phyloP scores from a whole-genome alignment of 1,140 invertebrate genomes.

The Sycophaga agraensis region DNA sequence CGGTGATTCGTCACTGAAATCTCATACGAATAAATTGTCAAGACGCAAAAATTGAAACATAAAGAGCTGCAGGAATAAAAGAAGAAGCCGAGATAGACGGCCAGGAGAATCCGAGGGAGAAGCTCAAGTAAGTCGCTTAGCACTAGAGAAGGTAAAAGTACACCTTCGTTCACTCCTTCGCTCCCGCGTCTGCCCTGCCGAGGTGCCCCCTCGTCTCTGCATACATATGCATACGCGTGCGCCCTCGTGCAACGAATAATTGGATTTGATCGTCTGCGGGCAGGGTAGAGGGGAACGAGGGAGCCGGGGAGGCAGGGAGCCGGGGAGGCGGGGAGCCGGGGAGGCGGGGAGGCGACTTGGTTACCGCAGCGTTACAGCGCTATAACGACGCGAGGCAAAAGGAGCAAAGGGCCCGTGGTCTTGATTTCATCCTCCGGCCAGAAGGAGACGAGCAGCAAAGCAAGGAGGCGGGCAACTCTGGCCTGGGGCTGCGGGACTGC shows the following conservation, averaged over 20 bases:
- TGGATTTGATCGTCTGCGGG: conserved; percentile 37
- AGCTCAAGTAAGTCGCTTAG: background rate
- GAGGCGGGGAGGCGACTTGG: too few relatives aligned
- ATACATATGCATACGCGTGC: conserved; percentile 22
- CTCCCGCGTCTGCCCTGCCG: too few relatives aligned
- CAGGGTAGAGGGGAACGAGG: background rate
- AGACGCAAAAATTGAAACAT: too few relatives aligned
- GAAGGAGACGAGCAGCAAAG: conserved; percentile 1
- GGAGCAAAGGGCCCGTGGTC: conserved; percentile 4
- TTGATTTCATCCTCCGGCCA: conserved; percentile 37
- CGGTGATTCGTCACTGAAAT: too few relatives aligned
- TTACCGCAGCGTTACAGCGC: too few relatives aligned
- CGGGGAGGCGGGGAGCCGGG: background rate
- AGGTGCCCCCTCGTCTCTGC: background rate
- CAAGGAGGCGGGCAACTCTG: too few relatives aligned
- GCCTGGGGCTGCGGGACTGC: too few relatives aligned
- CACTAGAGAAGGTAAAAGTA: background rate
- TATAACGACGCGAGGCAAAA: background rate
- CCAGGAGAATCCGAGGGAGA: too few relatives aligned
- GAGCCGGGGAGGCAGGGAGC: conserved; percentile 24
- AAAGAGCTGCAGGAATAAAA: too few relatives aligned
- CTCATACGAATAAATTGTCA: too few relatives aligned
- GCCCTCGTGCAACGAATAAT: conserved; percentile 32
- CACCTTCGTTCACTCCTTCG: too few relatives aligned
- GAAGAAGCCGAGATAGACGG: too few relatives aligned